Base-by-base conservation (phyloP, 2,888 invertebrate species). In the Apamea epomidion region DNA sequence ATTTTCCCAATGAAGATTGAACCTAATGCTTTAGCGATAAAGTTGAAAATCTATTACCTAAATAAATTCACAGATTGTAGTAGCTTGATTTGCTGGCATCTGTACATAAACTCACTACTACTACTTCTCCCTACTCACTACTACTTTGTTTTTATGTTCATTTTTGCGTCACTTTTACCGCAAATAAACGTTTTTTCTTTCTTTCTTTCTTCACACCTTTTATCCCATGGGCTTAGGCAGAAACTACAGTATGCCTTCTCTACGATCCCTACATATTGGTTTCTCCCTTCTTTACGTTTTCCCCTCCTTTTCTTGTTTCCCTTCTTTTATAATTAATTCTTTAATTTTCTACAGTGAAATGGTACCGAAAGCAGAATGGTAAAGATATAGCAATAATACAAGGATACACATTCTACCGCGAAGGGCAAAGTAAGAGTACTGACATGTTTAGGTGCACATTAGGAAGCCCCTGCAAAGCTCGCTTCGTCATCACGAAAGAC, bases 331-430 rank as follows among this genome's bases (percentile, higher is more conserved):
- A 7, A 62, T 58, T n/a, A 25, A 32, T 29, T 18, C 14, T 29
- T 60, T 48, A 48, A 60, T 60, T 60, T 64, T 54, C 54, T 74
- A 14, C 76, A 85, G 86, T 88, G 0, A 60, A 76, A 21, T 82
- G 88, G 74, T 80, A 84, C 0, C 67, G 75, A 32, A 93, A 90
- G 32, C 64, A 29, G 8, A 77, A 72, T 18, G 93, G 93, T 1
- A 93, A 91, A 32, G 78, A 82, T 51, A 58, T 93, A 51, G 91
- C 37, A 37, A 37, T 37, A 37, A 37, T 37, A 37, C 37, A 37
- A 5, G 37, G 42, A 42, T 42, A 42, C 42, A 42, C 42, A 42
- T 42, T 42, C 42, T 42, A 42, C 4, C 42, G 42, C 42, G 42
- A 42, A 42, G 48, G 60, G 0, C 70, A 80, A 5, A 69, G n/a